Evolutionary conservation across 2,113 vertebrate genomes (phyloP).

Genomic region (Pongo pygmaeus): DNA sequence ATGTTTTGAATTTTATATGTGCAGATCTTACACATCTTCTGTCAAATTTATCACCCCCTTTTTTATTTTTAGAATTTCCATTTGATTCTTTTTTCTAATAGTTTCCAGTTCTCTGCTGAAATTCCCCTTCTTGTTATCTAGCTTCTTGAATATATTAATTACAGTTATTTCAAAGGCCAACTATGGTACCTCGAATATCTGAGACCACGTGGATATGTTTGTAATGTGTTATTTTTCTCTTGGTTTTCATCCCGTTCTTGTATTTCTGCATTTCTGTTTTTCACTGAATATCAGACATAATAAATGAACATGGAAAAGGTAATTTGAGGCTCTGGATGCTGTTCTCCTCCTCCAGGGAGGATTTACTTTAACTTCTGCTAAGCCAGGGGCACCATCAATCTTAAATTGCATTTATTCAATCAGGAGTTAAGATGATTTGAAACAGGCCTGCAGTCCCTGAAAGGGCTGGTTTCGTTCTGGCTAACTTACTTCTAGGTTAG

Average conservation of each 20-base stretch:
- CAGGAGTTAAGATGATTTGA: not conserved
- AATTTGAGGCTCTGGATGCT: not conserved
- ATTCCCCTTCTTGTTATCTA: not conserved
- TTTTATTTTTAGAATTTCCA: constrained; percentile 51
- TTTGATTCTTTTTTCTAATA: constrained; percentile 35
- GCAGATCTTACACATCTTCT: constrained; percentile 18
- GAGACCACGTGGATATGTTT: not conserved
- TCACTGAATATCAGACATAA: not conserved
- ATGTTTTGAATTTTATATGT: not conserved
- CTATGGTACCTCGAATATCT: not conserved
- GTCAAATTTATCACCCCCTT: constrained; percentile 32
- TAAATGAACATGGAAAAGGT: not conserved
- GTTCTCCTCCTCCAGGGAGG: not conserved
- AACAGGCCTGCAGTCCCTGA: not conserved
- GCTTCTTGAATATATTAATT: constrained; percentile 26
- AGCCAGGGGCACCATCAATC: not conserved
- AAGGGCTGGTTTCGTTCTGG: not conserved
- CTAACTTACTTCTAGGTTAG: not conserved
- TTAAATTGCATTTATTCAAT: not conserved
- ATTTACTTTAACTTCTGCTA: not conserved
- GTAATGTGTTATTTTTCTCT: not conserved
- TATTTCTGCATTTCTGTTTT: not conserved
- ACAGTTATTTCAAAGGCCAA: constrained; percentile 5
- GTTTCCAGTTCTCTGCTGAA: constrained; percentile 33
- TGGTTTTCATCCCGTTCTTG: not conserved